Evolutionary conservation across 2,888 invertebrate species (phyloP), one percentile per base, ranked within the genome.

Genomic region (Drosophila affinis): DNA sequence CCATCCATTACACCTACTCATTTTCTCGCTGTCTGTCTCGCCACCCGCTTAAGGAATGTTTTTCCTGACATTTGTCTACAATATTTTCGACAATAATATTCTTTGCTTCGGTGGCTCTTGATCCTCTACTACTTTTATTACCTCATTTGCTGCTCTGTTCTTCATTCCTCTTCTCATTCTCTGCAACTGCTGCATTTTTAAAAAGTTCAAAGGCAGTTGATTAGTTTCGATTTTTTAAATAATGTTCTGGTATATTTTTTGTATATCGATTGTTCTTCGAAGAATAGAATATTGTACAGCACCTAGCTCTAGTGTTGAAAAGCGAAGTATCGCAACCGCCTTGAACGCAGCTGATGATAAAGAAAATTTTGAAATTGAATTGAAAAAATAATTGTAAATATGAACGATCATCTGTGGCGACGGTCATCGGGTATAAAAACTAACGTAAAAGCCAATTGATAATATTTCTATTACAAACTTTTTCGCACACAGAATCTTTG

Each of bases 331-430:
- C 64, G 9, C 49, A 67, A 72, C 58, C 62, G 65, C 68, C 56
- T 62, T 56, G 24, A 52, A 47, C 47, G 70, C 83, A 83, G 88
- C 84, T 87, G 83, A 73, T 86, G 49, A 46, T 54, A 67, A 70
- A 68, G 57, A 67, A 72, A 24, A 56, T 87, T 83, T 83, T 86
- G 69, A 83, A 83, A 88, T 77, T 81, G 49, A 76, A 76, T 81
- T 87, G 61, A 68, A 76, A 68, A 76, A 81, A 63, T 70, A 65
- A 32, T 59, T 29, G 34, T 24, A 64, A 78, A 60, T 29, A 81
- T 87, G 75, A 75, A 21, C 53, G 44, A 29, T 39, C 68, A 75
- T 49, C 59, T 44, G 60, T 52, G 32, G 47, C 24, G 45, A 32
- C 46, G 46, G 9, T 45, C 53, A 14, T 18, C 75, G 39, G 68